phyloP scores from a whole-genome alignment of 1,140 invertebrate species.

The Ctenoplectra terminalis region DNA sequence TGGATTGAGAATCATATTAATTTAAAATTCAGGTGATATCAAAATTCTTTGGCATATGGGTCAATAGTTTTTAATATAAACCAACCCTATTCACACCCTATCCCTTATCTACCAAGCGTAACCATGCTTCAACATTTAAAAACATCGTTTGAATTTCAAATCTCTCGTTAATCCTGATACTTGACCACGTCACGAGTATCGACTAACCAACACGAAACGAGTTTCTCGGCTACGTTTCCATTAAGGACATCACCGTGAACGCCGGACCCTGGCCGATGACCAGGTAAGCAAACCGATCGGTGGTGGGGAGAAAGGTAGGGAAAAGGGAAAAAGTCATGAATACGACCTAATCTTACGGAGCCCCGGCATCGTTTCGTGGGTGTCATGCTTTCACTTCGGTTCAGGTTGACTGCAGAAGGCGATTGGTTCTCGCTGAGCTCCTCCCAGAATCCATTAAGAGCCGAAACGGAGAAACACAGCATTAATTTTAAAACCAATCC shows the following conservation, averaged over 20 bases:
- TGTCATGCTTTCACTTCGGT: conserved; percentile 79
- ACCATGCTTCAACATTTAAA: no score
- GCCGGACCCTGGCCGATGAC: conserved; percentile 10
- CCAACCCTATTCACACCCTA: no score
- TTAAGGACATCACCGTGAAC: neutral
- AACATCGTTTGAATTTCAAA: no score
- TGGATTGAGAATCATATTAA: no score
- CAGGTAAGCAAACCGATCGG: conserved; percentile 23
- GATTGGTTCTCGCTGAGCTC: conserved; percentile 81
- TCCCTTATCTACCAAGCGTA: no score
- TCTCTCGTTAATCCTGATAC: no score
- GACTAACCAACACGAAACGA: neutral
- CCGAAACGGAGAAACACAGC: conserved; percentile 80
- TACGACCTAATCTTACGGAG: conserved; percentile 72
- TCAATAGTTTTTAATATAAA: no score
- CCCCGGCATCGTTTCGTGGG: conserved; percentile 77
- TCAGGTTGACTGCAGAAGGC: conserved; percentile 68
- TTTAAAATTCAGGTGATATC: no score
- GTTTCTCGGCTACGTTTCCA: neutral
- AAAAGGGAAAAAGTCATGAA: conserved; percentile 70
- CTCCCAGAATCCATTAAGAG: conserved; percentile 82
- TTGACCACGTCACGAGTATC: neutral
- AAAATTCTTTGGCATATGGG: no score
- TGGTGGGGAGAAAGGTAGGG: conserved; percentile 1
- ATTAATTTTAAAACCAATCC: conserved; percentile 82